Base-by-base conservation (phyloP, 2,113 vertebrate species). In the Rhinopomastus cyanomelas region DNA sequence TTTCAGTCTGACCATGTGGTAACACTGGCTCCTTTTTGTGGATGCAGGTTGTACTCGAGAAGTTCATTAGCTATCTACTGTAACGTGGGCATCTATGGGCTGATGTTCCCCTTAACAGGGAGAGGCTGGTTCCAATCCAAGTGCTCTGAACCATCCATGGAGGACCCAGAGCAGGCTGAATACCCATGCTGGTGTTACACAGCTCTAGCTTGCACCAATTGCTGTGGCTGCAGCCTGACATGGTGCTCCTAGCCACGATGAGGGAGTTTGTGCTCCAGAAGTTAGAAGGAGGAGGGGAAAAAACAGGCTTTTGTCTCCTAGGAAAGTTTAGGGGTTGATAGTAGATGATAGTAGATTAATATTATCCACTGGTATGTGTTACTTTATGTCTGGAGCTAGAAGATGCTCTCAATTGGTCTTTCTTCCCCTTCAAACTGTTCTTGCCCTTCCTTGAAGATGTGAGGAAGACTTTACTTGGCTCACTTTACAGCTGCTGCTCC, bases 281-380 rank as follows among this genome's bases (percentile, higher is more conserved):
- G 4, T 10, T 25, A 16, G 34, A 32, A 25, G 26, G 20, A 36
- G n/a, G 20, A 25, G 7, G 20, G 11, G 0, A 0, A 5, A 19
- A 10, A 11, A 51, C 49, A 15, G 17, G 16, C 5, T n/a, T 25
- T 34, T 56, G 2, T 23, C 3, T 46, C 27, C 14, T 32, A 19
- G 32, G 64, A 26, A 80, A 59, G 11, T 27, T 44, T 39, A 86
- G 53, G 27, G 44, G 27, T 8, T 87, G 62, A 57, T 68, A 14
- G 23, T 12, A 89, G 61, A 27, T 20, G 39, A 29, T 55, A 25
- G 18, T 29, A 57, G 10, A 57, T 36, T 42, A 72, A 34, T 48
- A 51, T 42, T 42, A 74, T 21, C 19, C 12, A 26, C 14, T 48
- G 30, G 11, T 46, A 29, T 0, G 0, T 30, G 23, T 76, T 36